Base-by-base conservation (phyloP, 2,113 vertebrate species). In the Epinephelus cyanopodus region DNA sequence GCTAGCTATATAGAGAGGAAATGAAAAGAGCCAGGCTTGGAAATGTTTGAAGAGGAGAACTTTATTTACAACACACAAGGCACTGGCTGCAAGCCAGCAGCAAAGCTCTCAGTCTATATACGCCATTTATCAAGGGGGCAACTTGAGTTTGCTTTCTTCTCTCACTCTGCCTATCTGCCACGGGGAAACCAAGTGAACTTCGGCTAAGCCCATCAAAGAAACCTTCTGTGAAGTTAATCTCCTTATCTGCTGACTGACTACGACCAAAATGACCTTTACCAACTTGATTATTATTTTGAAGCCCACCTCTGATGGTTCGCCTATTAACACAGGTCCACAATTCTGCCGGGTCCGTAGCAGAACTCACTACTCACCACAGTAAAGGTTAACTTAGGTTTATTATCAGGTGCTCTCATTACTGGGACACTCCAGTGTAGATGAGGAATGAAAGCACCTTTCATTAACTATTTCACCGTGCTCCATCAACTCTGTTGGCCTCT, bases 1-100 rank as follows among this genome's bases (percentile, higher is more conserved):
- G 58, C 79, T 79, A 37, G 80, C 81, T 83, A 71, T 74, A 87
- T 61, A 67, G 70, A 64, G 71, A 84, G 91, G 75, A 93, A 94
- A 93, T 90, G 89, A 93, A 94, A 89, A 91, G 84, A 89, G 88
- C 82, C 86, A 54, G 69, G 75, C 77, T 74, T 74, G 84, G 85
- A 92, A 66, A 76, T 67, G 77, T 92, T 93, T 94, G 89, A 94
- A 92, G 93, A 92, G 78, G 83, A 94, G 88, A 94, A 92, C 89
- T 93, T 95, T 95, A 95, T 96, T 95, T 95, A 94, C 93, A 92
- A 91, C 90, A 88, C 89, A 90, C 86, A 86, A 84, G 76, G 73
- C 78, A 33, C 86, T 92, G 92, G 90, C 90, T 83, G 82, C 71
- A 56, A 66, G 88, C 92, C 94, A 90, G 88, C 84, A 86, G 88